Base-by-base conservation (phyloP, 92 coral and sea anemone genomes). In the Epizoanthus illoricatus region DNA sequence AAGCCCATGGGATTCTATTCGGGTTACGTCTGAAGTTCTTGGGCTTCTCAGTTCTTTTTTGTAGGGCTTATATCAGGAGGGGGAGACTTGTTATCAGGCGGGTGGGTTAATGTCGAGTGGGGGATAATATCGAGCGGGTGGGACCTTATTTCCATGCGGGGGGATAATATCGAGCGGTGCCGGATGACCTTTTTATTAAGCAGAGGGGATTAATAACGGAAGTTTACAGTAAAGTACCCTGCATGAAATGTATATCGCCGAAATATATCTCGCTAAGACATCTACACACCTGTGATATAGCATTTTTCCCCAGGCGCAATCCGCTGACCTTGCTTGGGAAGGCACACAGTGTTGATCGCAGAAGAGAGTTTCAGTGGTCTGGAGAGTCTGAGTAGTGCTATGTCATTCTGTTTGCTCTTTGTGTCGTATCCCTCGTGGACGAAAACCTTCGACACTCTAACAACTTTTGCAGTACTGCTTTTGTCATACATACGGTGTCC, bases 281-380 rank as follows among this genome's bases (percentile, higher is more conserved):
- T n/a, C 36, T 20, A 9, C 12, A 54, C 33, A 74, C 79, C 79
- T 23, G 79, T 74, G 33, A 74, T 74, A 65, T 74, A 74, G 33
- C 79, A 74, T 12, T 54, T 74, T 54, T 56, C 79, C 24, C 9
- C 65, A 28, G 65, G 79, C 39, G n/a, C 20, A 54, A 74, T 74
- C 39, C 59, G 43, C 59, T 74, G 79, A 13, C 64, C 79, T 20
- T 74, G 79, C 56, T 47, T 20, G 19, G 79, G 79, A 56, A 74
- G 79, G 13, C 79, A 74, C 41, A 47, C 79, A 9, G 79, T 63
- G 79, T 17, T 20, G 54, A 74, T 55, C 36, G 5, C 28, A 4
- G 79, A 74, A 11, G 79, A 74, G 65, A 74, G 56, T 47, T 47
- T 74, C 45, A 74, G 33, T 4, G 63, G 64, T 36, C 64, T 56